Percentiles rank a stretch among this genome's conserved stretches.
Evolutionary conservation across 2,113 vertebrate species (phyloP).

Genomic region (Salvator merianae): DNA sequence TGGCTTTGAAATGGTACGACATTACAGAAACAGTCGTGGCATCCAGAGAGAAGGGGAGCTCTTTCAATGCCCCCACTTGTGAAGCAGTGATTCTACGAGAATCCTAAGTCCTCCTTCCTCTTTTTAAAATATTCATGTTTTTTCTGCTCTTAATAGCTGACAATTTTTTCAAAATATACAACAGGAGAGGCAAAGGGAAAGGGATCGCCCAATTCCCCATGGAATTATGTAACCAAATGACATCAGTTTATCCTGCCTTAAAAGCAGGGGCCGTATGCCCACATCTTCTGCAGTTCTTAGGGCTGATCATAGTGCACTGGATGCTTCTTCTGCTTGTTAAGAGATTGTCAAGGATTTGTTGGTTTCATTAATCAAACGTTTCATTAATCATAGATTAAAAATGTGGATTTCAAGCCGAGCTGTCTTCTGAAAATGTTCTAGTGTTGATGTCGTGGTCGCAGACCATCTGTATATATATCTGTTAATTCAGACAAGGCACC

Average conservation of each 20-base stretch:
- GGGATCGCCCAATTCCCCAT: not conserved
- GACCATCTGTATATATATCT: not conserved
- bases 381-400: slow-evolving; percentile 16
- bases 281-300: not conserved
- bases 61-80: not conserved
- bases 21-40: not conserved
- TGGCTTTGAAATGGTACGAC: not conserved
- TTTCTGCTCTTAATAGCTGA: not conserved
- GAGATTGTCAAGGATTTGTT: slow-evolving; percentile 7
- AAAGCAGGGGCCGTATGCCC: not conserved
- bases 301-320: not conserved
- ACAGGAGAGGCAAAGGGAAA: not conserved
- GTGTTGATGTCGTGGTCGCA: not conserved
- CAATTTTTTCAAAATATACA: not conserved
- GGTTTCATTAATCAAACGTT: slow-evolving; percentile 23
- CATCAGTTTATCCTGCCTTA: not conserved
- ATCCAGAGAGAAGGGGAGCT: not conserved
- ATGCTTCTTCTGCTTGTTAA: slow-evolving; percentile 1
- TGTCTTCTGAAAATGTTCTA: not conserved
- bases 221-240: not conserved
- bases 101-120: too few species aligned
- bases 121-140: not conserved
- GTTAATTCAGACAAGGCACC: not conserved
- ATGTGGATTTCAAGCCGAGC: not conserved
- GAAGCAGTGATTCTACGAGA: not conserved